These are phyloP conservation scores for Bombylius major DNA, from an alignment of 2,888 invertebrate genomes.

Conservation along the genomic window DNA sequence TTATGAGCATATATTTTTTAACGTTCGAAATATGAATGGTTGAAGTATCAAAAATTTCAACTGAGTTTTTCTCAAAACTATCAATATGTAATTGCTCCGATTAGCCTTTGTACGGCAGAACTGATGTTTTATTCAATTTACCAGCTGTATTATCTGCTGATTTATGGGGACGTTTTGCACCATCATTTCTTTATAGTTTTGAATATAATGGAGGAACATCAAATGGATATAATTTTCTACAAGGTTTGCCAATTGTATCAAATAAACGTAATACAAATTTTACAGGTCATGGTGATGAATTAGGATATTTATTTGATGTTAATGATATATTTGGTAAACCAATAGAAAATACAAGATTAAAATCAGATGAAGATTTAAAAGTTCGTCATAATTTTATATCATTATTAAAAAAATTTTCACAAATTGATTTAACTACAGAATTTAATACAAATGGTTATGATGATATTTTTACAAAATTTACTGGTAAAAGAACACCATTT, in stretches of 20 bases:
- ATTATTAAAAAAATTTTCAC: slow-evolving; percentile 54
- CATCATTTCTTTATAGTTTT: slow-evolving; percentile 61
- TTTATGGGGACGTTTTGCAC: slow-evolving; percentile 52
- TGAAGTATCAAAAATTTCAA: too few relatives aligned
- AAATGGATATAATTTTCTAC: slow-evolving; percentile 51
- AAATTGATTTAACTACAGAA: slow-evolving; percentile 24
- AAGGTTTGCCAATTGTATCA: slow-evolving; percentile 48
- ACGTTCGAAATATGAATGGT: too few relatives aligned
- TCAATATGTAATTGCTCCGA: too few relatives aligned
- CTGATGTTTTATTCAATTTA: slow-evolving; percentile 63
- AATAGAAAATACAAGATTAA: slow-evolving; percentile 31
- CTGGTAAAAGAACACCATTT: slow-evolving; percentile 38
- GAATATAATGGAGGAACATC: slow-evolving; percentile 51
- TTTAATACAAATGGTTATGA: slow-evolving; percentile 23
- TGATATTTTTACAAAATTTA: slow-evolving; percentile 32
- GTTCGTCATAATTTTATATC: slow-evolving; percentile 54
- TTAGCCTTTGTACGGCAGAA: too few relatives aligned
- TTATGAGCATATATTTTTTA: too few relatives aligned
- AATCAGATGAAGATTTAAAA: slow-evolving; percentile 44
- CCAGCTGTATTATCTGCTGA: slow-evolving; percentile 60
- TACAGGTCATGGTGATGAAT: slow-evolving; percentile 57
- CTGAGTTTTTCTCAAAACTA: too few relatives aligned
- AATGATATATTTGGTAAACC: slow-evolving; percentile 47
- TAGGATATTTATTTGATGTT: slow-evolving; percentile 58
- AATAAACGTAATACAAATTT: slow-evolving; percentile 29